phyloP scores from a whole-genome alignment of 2,888 invertebrate species.

The Druceiella hillmani region DNA sequence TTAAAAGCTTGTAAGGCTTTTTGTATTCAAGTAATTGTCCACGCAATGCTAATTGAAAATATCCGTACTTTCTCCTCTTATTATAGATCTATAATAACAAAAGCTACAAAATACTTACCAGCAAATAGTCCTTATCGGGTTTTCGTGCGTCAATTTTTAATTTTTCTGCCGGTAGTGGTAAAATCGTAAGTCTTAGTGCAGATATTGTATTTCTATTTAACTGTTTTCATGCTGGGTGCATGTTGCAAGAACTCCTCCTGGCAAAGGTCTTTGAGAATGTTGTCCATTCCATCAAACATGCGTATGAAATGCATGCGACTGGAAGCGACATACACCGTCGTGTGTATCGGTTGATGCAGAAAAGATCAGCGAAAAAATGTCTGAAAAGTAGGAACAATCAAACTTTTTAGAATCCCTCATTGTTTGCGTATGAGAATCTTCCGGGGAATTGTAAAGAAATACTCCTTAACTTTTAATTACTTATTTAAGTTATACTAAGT shows the following conservation, averaged over 20 bases:
- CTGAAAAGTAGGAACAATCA: constrained; percentile 52
- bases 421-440: too few relatives aligned
- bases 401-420: not conserved
- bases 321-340: constrained; percentile 68
- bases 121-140: constrained; percentile 44
- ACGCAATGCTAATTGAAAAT: too few relatives aligned
- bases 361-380: constrained; percentile 65
- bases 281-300: constrained; percentile 69
- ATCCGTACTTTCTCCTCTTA: too few relatives aligned
- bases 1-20: too few relatives aligned
- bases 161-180: constrained; percentile 52
- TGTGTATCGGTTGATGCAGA: constrained; percentile 75
- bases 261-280: constrained; percentile 73
- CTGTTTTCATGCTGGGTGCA: constrained; percentile 71
- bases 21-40: too few relatives aligned
- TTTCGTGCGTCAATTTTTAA: constrained; percentile 31
- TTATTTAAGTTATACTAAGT: too few relatives aligned
- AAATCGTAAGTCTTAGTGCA: constrained; percentile 68
- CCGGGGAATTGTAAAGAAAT: too few relatives aligned
- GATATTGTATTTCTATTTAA: constrained; percentile 65
- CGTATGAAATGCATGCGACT: constrained; percentile 69
- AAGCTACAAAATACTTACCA: constrained; percentile 44
- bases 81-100: too few relatives aligned
- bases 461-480: too few relatives aligned
- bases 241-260: constrained; percentile 73